These are phyloP conservation scores for Cichlasoma orientale DNA, from an alignment of 2,797 vertebrate species.

Conservation along the genomic window DNA sequence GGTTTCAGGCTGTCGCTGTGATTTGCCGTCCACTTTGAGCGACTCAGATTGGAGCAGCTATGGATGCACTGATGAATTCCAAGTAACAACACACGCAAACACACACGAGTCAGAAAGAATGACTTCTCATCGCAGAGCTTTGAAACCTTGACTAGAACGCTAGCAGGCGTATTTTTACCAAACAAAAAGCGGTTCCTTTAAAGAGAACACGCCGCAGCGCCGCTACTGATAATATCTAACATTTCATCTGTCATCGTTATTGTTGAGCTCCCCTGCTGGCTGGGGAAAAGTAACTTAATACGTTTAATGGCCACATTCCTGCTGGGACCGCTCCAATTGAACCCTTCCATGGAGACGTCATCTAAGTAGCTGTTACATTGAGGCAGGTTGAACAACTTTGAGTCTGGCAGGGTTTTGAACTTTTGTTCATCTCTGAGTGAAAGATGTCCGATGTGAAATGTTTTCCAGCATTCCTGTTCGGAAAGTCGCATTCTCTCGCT, in stretches of 20 bases:
- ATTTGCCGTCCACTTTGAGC: not conserved
- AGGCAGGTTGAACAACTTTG: constrained; percentile 19
- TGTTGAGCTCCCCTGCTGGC: constrained; percentile 8
- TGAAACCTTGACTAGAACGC: not conserved
- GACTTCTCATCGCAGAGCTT: not conserved
- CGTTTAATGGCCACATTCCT: constrained; percentile 21
- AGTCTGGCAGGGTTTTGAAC: constrained; percentile 31
- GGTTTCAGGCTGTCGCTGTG: not conserved
- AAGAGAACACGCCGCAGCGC: not conserved
- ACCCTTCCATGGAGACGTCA: constrained; percentile 31
- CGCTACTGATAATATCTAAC: not conserved
- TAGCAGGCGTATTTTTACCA: not conserved
- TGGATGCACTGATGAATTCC: not conserved
- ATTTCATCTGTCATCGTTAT: not conserved
- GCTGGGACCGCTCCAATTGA: constrained; percentile 20
- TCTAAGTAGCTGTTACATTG: constrained; percentile 17
- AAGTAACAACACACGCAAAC: not conserved
- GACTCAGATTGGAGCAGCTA: not conserved
- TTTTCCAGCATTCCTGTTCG: constrained; percentile 16
- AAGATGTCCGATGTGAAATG: constrained; percentile 16
- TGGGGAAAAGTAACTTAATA: constrained; percentile 21
- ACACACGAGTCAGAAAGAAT: no score
- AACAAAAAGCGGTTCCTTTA: not conserved
- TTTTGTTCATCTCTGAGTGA: constrained; percentile 26
- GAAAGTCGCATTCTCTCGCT: not conserved